Conservation (phyloP, 1,140 invertebrate genomes). For the Neodiprion lecontei region DNA sequence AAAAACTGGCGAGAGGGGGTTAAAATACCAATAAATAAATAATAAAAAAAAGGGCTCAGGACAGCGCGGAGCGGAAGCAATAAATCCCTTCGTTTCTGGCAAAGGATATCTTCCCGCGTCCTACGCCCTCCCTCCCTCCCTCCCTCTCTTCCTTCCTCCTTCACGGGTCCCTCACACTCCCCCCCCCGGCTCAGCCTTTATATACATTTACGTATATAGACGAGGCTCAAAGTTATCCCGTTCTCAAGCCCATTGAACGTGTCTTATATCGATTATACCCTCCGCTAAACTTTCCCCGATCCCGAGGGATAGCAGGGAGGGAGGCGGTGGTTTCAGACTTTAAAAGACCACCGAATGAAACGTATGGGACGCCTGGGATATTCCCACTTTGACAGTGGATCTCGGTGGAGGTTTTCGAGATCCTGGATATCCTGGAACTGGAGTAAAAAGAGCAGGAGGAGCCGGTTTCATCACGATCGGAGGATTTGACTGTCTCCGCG, state of each 20-base stretch:
- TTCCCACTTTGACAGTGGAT: slow-evolving; percentile 43
- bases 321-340: slow-evolving; percentile 19
- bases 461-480: slow-evolving; percentile 6
- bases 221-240: background rate
- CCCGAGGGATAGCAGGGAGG: background rate
- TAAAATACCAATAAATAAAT: too few species aligned
- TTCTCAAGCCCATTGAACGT: background rate
- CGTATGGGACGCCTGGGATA: slow-evolving; percentile 43
- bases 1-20: too few species aligned
- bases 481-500: slow-evolving; percentile 1
- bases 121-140: too few species aligned
- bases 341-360: slow-evolving; percentile 35
- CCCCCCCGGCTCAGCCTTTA: background rate
- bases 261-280: slow-evolving; percentile 5
- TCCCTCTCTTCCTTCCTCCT: too few species aligned
- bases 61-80: too few species aligned
- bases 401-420: slow-evolving; percentile 11
- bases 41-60: too few species aligned
- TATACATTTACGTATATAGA: background rate
- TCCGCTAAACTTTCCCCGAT: slow-evolving; percentile 6
- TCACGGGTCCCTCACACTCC: too few species aligned
- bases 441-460: background rate
- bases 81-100: too few species aligned
- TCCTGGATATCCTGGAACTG: too few species aligned
- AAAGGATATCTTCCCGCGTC: too few species aligned